phyloP scores from a whole-genome alignment of 2,888 invertebrate genomes.

The Trachelus stipa region DNA sequence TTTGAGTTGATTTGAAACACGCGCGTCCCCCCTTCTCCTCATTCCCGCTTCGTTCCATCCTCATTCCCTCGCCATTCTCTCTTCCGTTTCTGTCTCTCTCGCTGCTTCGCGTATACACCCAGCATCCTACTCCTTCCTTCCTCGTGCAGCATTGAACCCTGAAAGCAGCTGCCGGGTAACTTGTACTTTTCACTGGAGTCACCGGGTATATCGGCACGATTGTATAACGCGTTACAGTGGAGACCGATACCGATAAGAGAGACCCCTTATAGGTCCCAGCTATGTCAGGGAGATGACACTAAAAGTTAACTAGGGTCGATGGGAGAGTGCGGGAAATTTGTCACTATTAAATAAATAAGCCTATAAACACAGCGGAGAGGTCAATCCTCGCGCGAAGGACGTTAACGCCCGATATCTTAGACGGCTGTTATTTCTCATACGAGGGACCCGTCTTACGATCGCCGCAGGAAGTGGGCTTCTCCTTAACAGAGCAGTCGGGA shows the following conservation, averaged over 20 bases:
- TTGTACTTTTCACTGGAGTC: neutral
- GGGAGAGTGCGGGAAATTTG: constrained; percentile 56
- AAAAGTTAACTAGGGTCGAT: constrained; percentile 15
- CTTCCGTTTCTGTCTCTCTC: constrained; percentile 14
- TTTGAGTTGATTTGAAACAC: constrained; percentile 58
- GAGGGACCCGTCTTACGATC: constrained; percentile 51
- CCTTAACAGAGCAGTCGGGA: neutral
- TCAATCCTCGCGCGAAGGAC: constrained; percentile 60
- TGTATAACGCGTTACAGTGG: neutral
- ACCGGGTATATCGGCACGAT: constrained; percentile 10
- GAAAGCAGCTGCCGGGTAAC: neutral
- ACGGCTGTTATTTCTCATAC: constrained; percentile 65
- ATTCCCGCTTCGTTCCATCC: constrained; percentile 18
- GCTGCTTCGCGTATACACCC: neutral
- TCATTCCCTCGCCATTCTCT: constrained; percentile 16
- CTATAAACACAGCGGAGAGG: constrained; percentile 62
- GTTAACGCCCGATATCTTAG: constrained; percentile 64
- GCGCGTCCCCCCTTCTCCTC: constrained; percentile 31
- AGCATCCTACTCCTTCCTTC: constrained; percentile 6
- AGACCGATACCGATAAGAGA: neutral
- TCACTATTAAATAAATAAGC: constrained; percentile 66
- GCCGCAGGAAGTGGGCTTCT: constrained; percentile 5
- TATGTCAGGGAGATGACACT: neutral
- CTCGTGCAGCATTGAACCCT: neutral
- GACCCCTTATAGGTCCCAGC: neutral